Percentiles rank a stretch among this genome's conserved stretches.
Conservation (phyloP, 2,888 invertebrate genomes). For the Arenicola marina region DNA sequence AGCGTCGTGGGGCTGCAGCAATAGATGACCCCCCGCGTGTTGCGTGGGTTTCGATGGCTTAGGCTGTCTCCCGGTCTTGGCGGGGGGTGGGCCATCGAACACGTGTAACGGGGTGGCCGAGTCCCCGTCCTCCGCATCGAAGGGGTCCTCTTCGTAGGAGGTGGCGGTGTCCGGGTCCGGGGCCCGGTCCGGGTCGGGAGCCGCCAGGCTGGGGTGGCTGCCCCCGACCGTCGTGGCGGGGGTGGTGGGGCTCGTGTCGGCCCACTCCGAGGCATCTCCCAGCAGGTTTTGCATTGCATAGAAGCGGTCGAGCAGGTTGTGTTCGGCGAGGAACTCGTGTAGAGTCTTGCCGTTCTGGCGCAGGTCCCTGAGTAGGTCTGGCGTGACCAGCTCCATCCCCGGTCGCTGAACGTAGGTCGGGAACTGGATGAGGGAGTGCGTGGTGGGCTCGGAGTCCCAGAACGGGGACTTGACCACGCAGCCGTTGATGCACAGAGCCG, state of each 20-base stretch:
- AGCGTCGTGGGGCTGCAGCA: no score
- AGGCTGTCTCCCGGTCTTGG: no score
- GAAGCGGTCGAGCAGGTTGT: conserved; percentile 6
- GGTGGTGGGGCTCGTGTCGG: no score
- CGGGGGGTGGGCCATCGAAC: no score
- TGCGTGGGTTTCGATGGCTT: no score
- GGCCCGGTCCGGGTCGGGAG: no score
- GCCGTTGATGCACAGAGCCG: not conserved
- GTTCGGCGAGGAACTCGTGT: not conserved
- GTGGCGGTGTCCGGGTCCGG: no score
- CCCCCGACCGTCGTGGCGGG: not conserved
- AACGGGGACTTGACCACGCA: not conserved
- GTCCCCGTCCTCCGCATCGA: no score
- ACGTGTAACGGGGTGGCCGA: no score
- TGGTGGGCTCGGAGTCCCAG: not conserved
- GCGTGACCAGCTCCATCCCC: not conserved
- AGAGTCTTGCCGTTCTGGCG: not conserved
- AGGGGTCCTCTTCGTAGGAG: no score
- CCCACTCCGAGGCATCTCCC: no score
- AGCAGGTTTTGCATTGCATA: not conserved
- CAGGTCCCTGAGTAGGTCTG: not conserved
- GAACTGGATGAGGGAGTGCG: conserved; percentile 7
- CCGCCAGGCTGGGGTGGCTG: not conserved
- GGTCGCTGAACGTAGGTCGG: not conserved
- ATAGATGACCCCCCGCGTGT: no score